Evolutionary conservation across 2,113 vertebrate genomes (phyloP), one percentile per base, ranked within the genome.

Genomic region (Neomonachus schauinslandi): DNA sequence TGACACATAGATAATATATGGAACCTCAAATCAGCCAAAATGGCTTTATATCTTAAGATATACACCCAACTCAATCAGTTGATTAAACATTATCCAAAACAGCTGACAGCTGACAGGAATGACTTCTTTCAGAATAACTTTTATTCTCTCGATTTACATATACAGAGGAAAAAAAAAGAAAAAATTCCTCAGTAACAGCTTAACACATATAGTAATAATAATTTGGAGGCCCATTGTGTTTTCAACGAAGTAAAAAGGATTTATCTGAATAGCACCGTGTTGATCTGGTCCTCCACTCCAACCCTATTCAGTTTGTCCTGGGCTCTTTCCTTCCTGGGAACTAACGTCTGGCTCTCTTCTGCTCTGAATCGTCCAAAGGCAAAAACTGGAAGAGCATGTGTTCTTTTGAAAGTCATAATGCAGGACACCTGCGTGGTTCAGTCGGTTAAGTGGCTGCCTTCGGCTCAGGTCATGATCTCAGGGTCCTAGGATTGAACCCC

Each of bases 51-150:
- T 77, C 79, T 96, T 96, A 87, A 92, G 79, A 83, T 96, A 89
- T 39, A 83, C 53, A 81, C 4, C 55, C 63, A 69, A 33, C 83
- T 89, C 95, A 97, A 81, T 87, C 95, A 86, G 94, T n/a, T 97
- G 94, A 96, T 98, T 97, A 97, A 97, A 95, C 63, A 95, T 72
- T 91, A 83, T 85, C 65, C 69, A 90, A 67, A 97, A 96, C 94
- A 98, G 67, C 76, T 98, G 74, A 33, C 72, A 39, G 72, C 59
- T 95, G 77, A 74, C 53, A 97, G 65, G 77, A 94, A 72, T 92
- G 72, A 82, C 53, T 94, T 79, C 22, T 87, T 96, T 77, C 89
- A 92, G 74, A 96, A 85, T 81, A 33, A 89, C 4, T 63, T 92
- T 11, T 49, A 91, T 80, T 94, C 46, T 93, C 49, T 91, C 26